Evolutionary conservation across 2,888 invertebrate genomes (phyloP), one percentile per base, ranked within the genome.

Genomic region (Choreutis nemorana): DNA sequence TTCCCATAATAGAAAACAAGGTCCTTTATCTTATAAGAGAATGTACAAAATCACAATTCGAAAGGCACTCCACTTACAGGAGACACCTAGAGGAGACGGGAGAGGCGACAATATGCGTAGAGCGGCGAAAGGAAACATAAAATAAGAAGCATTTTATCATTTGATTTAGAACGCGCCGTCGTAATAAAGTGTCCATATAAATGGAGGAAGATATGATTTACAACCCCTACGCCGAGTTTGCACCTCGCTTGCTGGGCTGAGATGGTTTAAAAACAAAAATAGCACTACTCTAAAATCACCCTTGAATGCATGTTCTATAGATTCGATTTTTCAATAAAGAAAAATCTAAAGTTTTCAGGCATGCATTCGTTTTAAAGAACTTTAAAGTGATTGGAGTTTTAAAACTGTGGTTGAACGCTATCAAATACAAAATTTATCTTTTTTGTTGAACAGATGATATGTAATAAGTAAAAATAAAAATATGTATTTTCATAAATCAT

Each of bases 151-250:
- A 62, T 75, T 77, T 75, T 75, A 73, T 77, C 71, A 77, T 75
- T 73, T 75, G 77, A 77, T 77, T 77, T 73, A 75, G 70, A 72
- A 68, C 63, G 61, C 65, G 62, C 57, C 66, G 57, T 64, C 62
- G 71, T 70, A 73, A 72, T 73, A 75, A 77, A 73, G 70, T 73
- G 72, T 73, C 75, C 66, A 68, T 72, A 70, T 73, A 73, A 73
- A 73, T 68, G 70, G 71, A 66, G 62, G 55, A 55, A 60, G 68
- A 68, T 67, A 62, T 73, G 75, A 75, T 75, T 73, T 75, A 73
- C 58, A 58, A 55, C 56, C 52, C 42, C 51, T 55, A 63, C 65
- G 55, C 54, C 42, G 60, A 57, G 61, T 66, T 71, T 62, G 50
- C 62, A 70, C 67, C 63, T 64, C 55, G 45, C 50, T 54, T 45